These are phyloP conservation scores for Atopsyche davidsoni DNA, from an alignment of 1,140 invertebrate genomes.

Conservation along the genomic window DNA sequence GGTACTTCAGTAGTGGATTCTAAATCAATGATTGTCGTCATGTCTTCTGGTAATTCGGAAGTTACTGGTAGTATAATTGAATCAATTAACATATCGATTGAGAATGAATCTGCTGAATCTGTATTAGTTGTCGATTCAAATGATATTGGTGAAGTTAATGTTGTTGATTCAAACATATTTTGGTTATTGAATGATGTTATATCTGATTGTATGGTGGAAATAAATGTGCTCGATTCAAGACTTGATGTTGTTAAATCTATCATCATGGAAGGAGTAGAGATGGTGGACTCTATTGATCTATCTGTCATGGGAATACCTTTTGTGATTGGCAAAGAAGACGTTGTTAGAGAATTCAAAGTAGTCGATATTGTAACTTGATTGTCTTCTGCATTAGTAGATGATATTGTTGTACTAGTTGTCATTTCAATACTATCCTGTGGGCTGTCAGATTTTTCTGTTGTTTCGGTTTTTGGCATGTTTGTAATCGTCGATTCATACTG, in stretches of 20 bases:
- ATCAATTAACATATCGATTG: background rate
- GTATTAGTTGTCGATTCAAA: conserved; percentile 35
- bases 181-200: background rate
- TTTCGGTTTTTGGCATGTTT: background rate
- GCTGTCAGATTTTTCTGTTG: conserved; percentile 1
- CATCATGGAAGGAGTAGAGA: background rate
- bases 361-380: too few relatives aligned
- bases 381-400: too few relatives aligned
- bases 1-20: background rate
- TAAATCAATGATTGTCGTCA: background rate
- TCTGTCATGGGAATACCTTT: too few relatives aligned
- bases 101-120: conserved; percentile 4
- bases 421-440: background rate
- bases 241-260: background rate
- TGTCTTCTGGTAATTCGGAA: too few relatives aligned
- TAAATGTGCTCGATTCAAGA: background rate
- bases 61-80: too few relatives aligned
- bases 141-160: conserved; percentile 1
- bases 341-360: too few relatives aligned
- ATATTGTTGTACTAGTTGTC: background rate
- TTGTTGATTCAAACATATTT: background rate
- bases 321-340: too few relatives aligned
- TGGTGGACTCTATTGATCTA: too few relatives aligned
- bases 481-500: conserved; percentile 4
- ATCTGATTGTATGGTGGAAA: background rate